phyloP scores from a whole-genome alignment of 2,797 vertebrate genomes.

The Ctenochaetus hawaiiensis region DNA sequence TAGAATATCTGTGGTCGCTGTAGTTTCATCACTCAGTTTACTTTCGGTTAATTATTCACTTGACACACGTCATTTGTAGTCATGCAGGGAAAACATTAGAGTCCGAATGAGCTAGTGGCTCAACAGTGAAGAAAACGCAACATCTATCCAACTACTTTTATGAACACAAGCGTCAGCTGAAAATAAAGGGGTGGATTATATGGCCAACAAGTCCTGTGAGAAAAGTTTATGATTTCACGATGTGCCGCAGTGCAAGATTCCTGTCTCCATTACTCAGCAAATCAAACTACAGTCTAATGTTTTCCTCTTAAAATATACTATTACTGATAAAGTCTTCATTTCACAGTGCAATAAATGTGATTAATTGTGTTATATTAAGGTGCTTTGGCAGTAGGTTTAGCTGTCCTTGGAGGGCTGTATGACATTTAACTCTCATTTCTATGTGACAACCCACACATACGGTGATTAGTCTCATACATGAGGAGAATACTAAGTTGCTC shows the following conservation, averaged over 20 bases:
- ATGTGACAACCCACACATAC: slow-evolving; percentile 40
- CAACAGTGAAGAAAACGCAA: slow-evolving; percentile 5
- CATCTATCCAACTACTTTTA: slow-evolving; percentile 8
- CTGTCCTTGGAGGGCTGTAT: slow-evolving; percentile 48
- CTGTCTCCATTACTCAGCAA: neutral
- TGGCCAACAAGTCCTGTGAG: neutral
- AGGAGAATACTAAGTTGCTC: slow-evolving; percentile 40
- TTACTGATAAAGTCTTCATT: slow-evolving; percentile 53
- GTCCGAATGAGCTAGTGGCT: neutral
- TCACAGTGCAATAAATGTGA: slow-evolving; percentile 52
- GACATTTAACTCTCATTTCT: slow-evolving; percentile 55
- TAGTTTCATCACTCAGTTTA: neutral
- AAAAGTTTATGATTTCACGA: slow-evolving; percentile 2
- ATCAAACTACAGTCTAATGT: slow-evolving; percentile 14
- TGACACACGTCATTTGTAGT: neutral
- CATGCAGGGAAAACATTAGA: neutral
- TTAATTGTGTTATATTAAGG: slow-evolving; percentile 52
- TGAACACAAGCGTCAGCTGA: neutral
- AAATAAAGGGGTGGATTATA: neutral
- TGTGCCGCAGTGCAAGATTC: neutral
- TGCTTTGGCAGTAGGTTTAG: slow-evolving; percentile 45
- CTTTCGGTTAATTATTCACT: neutral
- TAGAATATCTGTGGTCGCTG: neutral
- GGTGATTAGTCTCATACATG: slow-evolving; percentile 12
- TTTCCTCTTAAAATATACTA: slow-evolving; percentile 19